Conservation (phyloP, 2,797 vertebrate species). For the Microcaecilia unicolor region DNA sequence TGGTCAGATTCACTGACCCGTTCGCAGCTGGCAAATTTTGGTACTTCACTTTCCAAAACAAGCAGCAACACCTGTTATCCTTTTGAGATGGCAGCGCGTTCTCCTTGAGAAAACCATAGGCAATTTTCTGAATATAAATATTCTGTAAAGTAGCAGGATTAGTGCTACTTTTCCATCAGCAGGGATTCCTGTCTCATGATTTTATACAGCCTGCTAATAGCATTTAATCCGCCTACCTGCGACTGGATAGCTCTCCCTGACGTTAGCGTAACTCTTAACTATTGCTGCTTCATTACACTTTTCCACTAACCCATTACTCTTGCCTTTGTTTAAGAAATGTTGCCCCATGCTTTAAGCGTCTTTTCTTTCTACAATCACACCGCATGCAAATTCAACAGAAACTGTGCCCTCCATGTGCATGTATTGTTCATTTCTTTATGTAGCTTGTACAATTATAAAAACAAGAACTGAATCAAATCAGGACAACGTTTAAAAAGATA, state of each 20-base stretch:
- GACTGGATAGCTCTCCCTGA: constrained; percentile 19
- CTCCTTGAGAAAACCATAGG: constrained; percentile 27
- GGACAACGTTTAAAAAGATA: too few relatives aligned
- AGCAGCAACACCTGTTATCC: too few relatives aligned
- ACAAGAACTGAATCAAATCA: too few relatives aligned
- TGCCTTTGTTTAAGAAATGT: constrained; percentile 29
- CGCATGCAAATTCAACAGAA: constrained; percentile 23
- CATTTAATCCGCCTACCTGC: constrained; percentile 31
- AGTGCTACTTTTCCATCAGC: constrained; percentile 31
- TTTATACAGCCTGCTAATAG: constrained; percentile 34
- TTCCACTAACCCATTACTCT: constrained; percentile 27
- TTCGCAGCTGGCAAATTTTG: constrained; percentile 5
- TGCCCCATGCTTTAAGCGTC: constrained; percentile 21
- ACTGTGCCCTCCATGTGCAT: constrained; percentile 1
- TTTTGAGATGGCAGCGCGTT: constrained; percentile 19
- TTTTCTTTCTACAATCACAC: constrained; percentile 22
- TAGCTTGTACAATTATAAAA: constrained; percentile 28
- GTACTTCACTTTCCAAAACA: constrained; percentile 7
- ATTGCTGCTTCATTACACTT: constrained; percentile 32
- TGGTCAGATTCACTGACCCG: too few relatives aligned
- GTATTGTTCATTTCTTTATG: constrained; percentile 22
- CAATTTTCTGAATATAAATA: constrained; percentile 27
- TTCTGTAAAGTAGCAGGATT: constrained; percentile 35
- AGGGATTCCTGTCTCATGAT: constrained; percentile 29
- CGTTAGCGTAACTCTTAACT: constrained; percentile 29